phyloP scores from a whole-genome alignment of 2,113 vertebrate genomes.

The Anarhynchus alexandrinus region DNA sequence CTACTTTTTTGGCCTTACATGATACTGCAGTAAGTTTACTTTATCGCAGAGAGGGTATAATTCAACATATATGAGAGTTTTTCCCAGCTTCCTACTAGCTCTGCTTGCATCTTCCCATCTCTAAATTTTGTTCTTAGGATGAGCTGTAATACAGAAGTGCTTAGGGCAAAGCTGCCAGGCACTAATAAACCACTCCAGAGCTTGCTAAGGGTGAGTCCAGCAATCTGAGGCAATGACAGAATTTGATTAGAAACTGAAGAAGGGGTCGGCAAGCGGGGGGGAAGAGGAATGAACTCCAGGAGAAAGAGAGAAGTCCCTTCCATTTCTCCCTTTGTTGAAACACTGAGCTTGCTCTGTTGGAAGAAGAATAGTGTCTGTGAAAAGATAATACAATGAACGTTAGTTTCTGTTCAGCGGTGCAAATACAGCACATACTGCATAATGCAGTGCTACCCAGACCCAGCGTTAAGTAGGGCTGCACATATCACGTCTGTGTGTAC shows the following conservation, averaged over 20 bases:
- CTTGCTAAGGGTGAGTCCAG: background rate
- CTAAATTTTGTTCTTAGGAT: background rate
- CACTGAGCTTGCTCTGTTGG: background rate
- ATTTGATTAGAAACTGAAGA: background rate
- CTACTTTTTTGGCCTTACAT: background rate
- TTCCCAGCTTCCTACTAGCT: background rate
- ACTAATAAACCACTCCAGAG: background rate
- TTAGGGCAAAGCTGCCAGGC: background rate
- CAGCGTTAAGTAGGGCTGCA: background rate
- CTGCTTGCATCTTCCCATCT: background rate
- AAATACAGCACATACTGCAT: background rate
- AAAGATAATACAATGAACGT: background rate
- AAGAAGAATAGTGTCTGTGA: background rate
- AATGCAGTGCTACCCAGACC: background rate
- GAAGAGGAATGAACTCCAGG: background rate
- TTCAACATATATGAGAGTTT: background rate
- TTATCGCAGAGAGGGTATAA: background rate
- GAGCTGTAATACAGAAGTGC: background rate
- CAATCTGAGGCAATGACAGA: background rate
- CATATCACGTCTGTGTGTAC: background rate
- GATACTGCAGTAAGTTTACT: background rate
- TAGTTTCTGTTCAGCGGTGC: background rate
- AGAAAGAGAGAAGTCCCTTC: background rate
- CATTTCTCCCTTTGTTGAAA: background rate
- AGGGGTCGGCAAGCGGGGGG: background rate